Evolutionary conservation across 2,888 invertebrate genomes (phyloP), one percentile per base, ranked within the genome.

Genomic region (Notodonta dromedarius): DNA sequence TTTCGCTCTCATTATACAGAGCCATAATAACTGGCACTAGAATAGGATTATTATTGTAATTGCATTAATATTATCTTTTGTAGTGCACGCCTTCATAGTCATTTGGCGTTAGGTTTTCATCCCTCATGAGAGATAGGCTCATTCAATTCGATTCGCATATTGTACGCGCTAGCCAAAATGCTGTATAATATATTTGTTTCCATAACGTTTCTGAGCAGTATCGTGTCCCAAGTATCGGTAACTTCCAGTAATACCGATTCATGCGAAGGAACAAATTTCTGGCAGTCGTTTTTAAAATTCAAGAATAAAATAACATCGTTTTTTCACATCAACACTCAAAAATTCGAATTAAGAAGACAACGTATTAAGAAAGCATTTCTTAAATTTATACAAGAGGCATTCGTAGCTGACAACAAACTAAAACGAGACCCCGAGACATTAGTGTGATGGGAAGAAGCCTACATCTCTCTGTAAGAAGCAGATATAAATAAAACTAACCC

Each of bases 321-420:
- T n/a, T 48, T 73, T 8, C 9, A 13, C 12, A 6, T 9, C 7
- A 51, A 50, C 39, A 5, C 39, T 0, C 14, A 39, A 4, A 61
- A 56, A 56, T 42, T 78, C 5, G 66, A 76, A 62, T 62, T 50
- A n/a, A 72, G 63, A 44, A 70, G 69, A 32, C 57, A 48, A 12
- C 66, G 61, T 57, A 57, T 81, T 0, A 79, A 79, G 53, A 70
- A 61, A 54, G 73, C 71, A 0, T 70, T 84, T 51, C 14, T 61
- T 5, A 65, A 60, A 56, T 78, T 83, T 39, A 44, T 80, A 2
- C 16, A 73, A 0, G 76, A 71, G 57, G 52, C 66, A 0, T 51
- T 62, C 14, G 59, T 59, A 3, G 56, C 66, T 51, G 55, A 66
- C 56, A 46, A 40, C 8, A 40, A 11, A 3, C 42, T 58, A 51